Conservation (phyloP, 2,113 vertebrate genomes). For the Ardeotis arabs region DNA sequence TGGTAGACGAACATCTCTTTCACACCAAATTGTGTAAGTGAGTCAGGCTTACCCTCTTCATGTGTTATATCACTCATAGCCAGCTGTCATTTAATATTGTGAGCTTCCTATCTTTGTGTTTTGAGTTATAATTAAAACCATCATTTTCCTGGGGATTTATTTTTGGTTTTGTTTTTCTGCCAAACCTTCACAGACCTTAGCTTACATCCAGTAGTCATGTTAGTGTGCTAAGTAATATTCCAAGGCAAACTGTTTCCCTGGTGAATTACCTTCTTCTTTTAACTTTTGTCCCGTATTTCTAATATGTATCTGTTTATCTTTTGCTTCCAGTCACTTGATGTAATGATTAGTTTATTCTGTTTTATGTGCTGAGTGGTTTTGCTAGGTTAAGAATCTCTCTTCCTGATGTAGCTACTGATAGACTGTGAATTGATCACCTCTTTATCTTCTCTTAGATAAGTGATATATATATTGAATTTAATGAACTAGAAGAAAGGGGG, state of each 20-base stretch:
- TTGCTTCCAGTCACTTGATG: not conserved
- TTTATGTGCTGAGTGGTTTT: not conserved
- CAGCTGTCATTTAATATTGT: not conserved
- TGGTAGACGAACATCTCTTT: not conserved
- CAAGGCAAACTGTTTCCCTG: not conserved
- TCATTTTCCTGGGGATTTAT: not conserved
- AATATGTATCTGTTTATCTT: not conserved
- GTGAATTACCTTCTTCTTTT: not conserved
- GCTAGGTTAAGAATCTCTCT: not conserved
- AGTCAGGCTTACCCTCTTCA: rapidly evolving
- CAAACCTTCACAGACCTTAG: not conserved
- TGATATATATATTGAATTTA: not conserved
- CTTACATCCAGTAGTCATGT: not conserved
- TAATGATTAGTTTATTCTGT: not conserved
- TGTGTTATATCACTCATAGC: rapidly evolving
- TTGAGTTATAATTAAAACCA: not conserved
- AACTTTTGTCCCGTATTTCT: not conserved
- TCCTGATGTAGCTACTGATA: not conserved
- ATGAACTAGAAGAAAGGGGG: not conserved
- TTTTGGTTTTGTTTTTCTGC: not conserved
- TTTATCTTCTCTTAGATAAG: not conserved
- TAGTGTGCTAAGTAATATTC: not conserved
- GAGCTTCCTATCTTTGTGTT: not conserved
- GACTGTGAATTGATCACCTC: not conserved
- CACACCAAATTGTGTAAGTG: not conserved